Evolutionary conservation across 2,888 invertebrate genomes (phyloP).

Genomic region (Camponotus fellah): DNA sequence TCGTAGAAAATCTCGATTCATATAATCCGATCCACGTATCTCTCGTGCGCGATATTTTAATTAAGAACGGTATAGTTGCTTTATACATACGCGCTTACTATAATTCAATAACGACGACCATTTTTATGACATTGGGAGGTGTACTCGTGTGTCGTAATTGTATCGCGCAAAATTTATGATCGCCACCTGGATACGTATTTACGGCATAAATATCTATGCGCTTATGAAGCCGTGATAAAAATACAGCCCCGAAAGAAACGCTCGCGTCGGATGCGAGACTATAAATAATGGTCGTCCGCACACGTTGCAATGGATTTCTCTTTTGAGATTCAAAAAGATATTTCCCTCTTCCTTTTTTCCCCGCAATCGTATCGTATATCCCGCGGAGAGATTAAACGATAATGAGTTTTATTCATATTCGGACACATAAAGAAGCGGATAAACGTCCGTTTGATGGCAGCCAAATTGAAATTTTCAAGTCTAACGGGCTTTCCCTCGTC

Average conservation of each 20-base stretch:
- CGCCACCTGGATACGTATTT: conserved; percentile 41
- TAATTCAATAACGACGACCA: conserved; percentile 8
- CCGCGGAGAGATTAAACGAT: conserved; percentile 31
- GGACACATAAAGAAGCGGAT: conserved; percentile 26
- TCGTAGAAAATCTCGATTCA: neutral
- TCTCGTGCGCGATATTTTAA: conserved; percentile 37
- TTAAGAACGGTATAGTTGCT: conserved; percentile 16
- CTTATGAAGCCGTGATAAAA: conserved; percentile 49
- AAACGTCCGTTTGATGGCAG: conserved; percentile 25
- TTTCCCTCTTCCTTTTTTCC: neutral
- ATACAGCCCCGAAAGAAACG: conserved; percentile 39
- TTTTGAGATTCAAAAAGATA: conserved; percentile 37
- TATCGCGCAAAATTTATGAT: conserved; percentile 50
- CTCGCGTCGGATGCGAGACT: conserved; percentile 9
- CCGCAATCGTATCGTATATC: conserved; percentile 13
- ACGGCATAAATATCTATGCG: conserved; percentile 47
- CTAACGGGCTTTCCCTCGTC: neutral
- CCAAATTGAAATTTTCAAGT: conserved; percentile 37
- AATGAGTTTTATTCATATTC: conserved; percentile 48
- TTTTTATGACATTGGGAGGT: conserved; percentile 21
- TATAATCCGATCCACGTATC: neutral
- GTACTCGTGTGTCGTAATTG: conserved; percentile 33
- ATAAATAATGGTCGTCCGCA: conserved; percentile 43
- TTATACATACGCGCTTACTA: neutral
- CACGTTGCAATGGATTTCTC: conserved; percentile 36